Base-by-base conservation (phyloP, 1,140 invertebrate species). In the Meteorus sp. region DNA sequence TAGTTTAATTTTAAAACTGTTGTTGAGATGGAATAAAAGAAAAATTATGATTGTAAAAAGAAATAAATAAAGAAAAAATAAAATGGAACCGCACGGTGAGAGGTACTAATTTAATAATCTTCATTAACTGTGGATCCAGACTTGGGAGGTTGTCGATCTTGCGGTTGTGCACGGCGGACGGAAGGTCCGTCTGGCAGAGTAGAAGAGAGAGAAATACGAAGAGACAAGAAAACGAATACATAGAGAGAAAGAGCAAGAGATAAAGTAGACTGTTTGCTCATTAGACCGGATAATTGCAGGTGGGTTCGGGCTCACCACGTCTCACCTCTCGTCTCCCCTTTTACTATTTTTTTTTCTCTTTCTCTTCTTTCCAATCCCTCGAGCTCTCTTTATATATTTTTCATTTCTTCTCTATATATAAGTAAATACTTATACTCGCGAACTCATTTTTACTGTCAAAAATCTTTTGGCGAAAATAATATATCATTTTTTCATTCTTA, bases 211-310 rank as follows among this genome's bases (percentile, higher is more conserved):
- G n/a, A n/a, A n/a, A n/a, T n/a, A n/a, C n/a, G n/a, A n/a, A n/a
- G n/a, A n/a, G n/a, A n/a, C n/a, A n/a, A n/a, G n/a, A n/a, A n/a
- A n/a, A n/a, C n/a, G n/a, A n/a, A n/a, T n/a, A n/a, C n/a, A n/a
- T n/a, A n/a, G n/a, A 39, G 31, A 39, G 8, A 8, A 52, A 33
- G 50, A 33, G 25, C 50, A 52, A 22, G 33, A 35, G 45, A 60
- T 20, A 33, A 19, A 37, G 54, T 61, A 66, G 67, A 71, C 73
- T 77, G 73, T 76, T 76, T 77, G 72, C 72, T 77, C 75, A 77
- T 75, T 77, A 77, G 74, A 76, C 72, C 74, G 74, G 71, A 75
- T 77, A 77, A 76, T 77, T 77, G 70, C 68, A 72, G 73, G 71
- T 73, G 68, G 67, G 67, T 58, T 60, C 61, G 59, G 62, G 22